Percentiles rank a stretch among this genome's conserved stretches.
Conservation (phyloP, 92 coral and sea anemone genomes). For the Zoanthus solanderi region DNA sequence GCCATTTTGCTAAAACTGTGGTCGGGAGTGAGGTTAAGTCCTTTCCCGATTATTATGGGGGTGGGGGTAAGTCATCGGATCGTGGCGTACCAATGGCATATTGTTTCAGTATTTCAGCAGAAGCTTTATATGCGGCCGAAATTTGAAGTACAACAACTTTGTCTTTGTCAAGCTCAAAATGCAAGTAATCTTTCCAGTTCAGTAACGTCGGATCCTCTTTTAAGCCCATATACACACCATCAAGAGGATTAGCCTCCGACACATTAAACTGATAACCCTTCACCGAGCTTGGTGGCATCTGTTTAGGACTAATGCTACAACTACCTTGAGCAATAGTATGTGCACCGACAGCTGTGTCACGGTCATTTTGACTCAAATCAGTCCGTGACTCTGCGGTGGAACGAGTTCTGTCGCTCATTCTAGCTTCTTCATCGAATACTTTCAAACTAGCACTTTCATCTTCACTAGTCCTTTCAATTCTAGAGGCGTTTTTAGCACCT, state of each 20-base stretch:
- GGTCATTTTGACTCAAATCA: constrained; percentile 41
- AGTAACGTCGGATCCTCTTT: constrained; percentile 84
- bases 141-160: constrained; percentile 89
- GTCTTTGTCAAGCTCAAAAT: constrained; percentile 90
- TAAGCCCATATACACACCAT: constrained; percentile 68
- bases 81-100: constrained; percentile 88
- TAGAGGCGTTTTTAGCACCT: not conserved
- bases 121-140: constrained; percentile 69
- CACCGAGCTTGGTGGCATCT: constrained; percentile 39
- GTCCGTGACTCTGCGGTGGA: constrained; percentile 65
- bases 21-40: not conserved
- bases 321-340: constrained; percentile 43
- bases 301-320: constrained; percentile 13
- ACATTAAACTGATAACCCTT: constrained; percentile 45
- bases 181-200: constrained; percentile 77
- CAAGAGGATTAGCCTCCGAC: constrained; percentile 56
- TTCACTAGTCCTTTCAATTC: constrained; percentile 23
- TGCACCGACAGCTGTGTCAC: constrained; percentile 21
- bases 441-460: constrained; percentile 58
- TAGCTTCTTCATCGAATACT: constrained; percentile 51
- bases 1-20: not conserved
- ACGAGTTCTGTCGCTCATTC: constrained; percentile 38
- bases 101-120: constrained; percentile 83
- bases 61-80: constrained; percentile 74
- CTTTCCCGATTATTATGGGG: constrained; percentile 30